phyloP scores from a whole-genome alignment of 1,140 invertebrate genomes.

The Meloidogyne chitwoodi region DNA sequence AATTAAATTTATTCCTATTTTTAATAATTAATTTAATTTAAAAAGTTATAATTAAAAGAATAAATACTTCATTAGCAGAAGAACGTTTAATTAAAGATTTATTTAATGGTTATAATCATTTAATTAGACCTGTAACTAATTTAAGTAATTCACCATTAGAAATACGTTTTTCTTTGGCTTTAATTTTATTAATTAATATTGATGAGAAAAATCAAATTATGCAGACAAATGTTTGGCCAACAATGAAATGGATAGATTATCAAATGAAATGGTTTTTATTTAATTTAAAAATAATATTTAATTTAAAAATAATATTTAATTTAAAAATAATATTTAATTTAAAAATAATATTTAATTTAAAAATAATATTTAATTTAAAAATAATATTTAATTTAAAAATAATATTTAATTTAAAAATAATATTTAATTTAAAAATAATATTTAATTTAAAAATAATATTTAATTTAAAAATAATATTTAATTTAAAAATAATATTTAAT shows the following conservation, averaged over 20 bases:
- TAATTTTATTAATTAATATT: slow-evolving; percentile 97
- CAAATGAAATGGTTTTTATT: slow-evolving; percentile 1
- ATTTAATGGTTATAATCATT: slow-evolving; percentile 96
- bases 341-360: slow-evolving; percentile 46
- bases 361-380: slow-evolving; percentile 60
- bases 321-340: slow-evolving; percentile 62
- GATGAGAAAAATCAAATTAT: slow-evolving; percentile 59
- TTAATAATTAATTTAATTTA: not conserved
- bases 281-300: not conserved
- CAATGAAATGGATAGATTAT: slow-evolving; percentile 29
- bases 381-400: slow-evolving; percentile 61
- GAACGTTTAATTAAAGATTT: slow-evolving; percentile 89
- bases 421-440: slow-evolving; percentile 61
- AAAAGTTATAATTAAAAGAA: not conserved
- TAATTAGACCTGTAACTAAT: slow-evolving; percentile 93
- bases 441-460: not conserved
- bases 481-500: not conserved
- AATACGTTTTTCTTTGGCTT: slow-evolving; percentile 89
- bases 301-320: not conserved
- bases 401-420: not conserved
- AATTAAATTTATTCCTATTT: too few relatives aligned
- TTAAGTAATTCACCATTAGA: slow-evolving; percentile 76
- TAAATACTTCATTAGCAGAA: slow-evolving; percentile 71
- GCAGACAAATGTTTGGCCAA: slow-evolving; percentile 58
- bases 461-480: slow-evolving; percentile 62